phyloP scores from a whole-genome alignment of 2,113 vertebrate species.

The Platycercus adscitus region DNA sequence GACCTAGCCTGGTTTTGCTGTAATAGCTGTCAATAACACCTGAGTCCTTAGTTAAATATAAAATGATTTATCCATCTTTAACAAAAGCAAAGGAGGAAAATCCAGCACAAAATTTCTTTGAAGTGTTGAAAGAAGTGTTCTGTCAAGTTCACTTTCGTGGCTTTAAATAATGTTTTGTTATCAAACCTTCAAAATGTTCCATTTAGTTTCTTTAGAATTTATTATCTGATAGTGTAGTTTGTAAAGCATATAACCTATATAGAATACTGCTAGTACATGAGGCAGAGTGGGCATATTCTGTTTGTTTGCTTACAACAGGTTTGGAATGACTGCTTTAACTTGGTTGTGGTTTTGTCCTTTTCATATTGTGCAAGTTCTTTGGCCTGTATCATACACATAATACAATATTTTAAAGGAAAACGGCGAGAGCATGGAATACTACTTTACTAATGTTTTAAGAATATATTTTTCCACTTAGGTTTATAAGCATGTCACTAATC shows the following conservation, averaged over 20 bases:
- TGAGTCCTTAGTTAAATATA: background rate
- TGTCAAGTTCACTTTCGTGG: background rate
- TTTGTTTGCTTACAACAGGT: background rate
- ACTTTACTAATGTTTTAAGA: background rate
- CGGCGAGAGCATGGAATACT: background rate
- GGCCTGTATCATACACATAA: background rate
- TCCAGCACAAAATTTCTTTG: background rate
- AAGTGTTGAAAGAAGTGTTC: background rate
- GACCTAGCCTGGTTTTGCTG: background rate
- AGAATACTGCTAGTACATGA: background rate
- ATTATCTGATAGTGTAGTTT: background rate
- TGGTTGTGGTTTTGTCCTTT: background rate
- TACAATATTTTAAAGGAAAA: background rate
- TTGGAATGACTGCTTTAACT: background rate
- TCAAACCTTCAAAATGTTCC: background rate
- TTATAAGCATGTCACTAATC: background rate
- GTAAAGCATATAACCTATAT: background rate
- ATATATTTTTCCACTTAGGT: background rate
- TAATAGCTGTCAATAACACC: background rate
- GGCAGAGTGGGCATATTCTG: background rate
- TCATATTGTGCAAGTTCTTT: background rate
- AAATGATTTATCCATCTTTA: background rate
- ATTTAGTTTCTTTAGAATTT: background rate
- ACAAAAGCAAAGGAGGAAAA: background rate
- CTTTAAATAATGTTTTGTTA: background rate